phyloP scores from a whole-genome alignment of 2,113 vertebrate species.

The Cheilinus undulatus region DNA sequence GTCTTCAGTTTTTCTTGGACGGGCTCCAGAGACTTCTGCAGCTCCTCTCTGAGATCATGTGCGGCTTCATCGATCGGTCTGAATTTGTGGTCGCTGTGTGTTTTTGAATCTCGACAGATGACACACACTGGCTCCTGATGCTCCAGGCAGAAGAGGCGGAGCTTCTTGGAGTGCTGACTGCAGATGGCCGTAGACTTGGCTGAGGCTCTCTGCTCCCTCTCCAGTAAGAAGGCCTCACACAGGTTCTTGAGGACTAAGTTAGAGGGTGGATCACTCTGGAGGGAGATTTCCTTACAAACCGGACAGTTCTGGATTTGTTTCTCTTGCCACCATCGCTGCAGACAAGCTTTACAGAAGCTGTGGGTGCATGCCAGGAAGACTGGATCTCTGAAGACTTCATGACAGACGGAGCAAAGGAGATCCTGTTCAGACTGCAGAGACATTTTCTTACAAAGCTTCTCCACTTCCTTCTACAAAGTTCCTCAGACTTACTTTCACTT shows the following conservation, averaged over 20 bases:
- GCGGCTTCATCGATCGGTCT: conserved; percentile 26
- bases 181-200: neutral
- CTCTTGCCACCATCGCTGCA: conserved; percentile 8
- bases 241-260: conserved; percentile 20
- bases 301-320: conserved; percentile 1
- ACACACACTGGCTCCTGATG: conserved; percentile 25
- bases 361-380: conserved; percentile 27
- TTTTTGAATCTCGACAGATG: conserved; percentile 27
- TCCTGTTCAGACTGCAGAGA: neutral
- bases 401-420: conserved; percentile 14
- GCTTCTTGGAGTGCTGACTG: conserved; percentile 19
- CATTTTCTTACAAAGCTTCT: neutral
- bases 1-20: neutral
- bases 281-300: conserved; percentile 1
- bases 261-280: neutral
- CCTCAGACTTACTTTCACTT: neutral
- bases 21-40: neutral
- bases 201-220: neutral
- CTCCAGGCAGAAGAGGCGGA: conserved; percentile 38
- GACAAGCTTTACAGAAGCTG: conserved; percentile 33
- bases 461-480: neutral
- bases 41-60: conserved; percentile 3
- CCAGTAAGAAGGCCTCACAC: conserved; percentile 24
- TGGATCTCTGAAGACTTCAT: conserved; percentile 17
- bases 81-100: conserved; percentile 22